These are phyloP conservation scores for Lates japonicus DNA, from an alignment of 2,797 vertebrate species.

Conservation along the genomic window DNA sequence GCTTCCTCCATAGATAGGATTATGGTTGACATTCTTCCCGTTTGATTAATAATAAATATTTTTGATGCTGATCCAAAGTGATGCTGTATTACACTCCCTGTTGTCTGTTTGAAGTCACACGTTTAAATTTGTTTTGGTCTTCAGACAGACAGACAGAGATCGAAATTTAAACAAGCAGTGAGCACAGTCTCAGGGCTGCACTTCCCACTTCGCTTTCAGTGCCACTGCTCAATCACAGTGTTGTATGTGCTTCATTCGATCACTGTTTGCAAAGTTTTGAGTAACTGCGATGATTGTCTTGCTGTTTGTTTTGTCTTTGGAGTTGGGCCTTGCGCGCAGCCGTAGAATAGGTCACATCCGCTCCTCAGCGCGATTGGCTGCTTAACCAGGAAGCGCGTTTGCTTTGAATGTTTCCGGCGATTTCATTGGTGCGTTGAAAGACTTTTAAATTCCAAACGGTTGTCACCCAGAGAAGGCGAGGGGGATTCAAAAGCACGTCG, in stretches of 20 bases:
- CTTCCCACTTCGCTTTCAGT: background rate
- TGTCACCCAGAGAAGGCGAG: background rate
- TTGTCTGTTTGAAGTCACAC: no score
- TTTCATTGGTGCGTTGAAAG: conserved; percentile 79
- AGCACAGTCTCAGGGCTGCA: no score
- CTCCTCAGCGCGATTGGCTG: conserved; percentile 73
- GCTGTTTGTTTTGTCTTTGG: background rate
- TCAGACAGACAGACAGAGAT: no score
- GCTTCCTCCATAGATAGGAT: no score
- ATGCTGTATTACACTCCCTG: no score
- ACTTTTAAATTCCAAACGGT: conserved; percentile 85
- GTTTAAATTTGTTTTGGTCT: no score
- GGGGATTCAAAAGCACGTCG: conserved; percentile 35
- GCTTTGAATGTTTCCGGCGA: conserved; percentile 12
- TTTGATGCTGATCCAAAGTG: no score
- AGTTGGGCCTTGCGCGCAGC: background rate
- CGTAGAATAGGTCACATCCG: conserved; percentile 32
- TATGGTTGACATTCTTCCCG: no score
- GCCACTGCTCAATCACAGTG: background rate
- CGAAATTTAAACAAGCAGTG: no score
- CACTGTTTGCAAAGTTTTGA: background rate
- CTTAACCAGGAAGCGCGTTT: conserved; percentile 61
- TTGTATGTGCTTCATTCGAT: background rate
- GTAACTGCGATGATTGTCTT: background rate
- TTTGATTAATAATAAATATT: no score